Conservation (phyloP, 2,113 vertebrate genomes). For the Tupaia chinensis region DNA sequence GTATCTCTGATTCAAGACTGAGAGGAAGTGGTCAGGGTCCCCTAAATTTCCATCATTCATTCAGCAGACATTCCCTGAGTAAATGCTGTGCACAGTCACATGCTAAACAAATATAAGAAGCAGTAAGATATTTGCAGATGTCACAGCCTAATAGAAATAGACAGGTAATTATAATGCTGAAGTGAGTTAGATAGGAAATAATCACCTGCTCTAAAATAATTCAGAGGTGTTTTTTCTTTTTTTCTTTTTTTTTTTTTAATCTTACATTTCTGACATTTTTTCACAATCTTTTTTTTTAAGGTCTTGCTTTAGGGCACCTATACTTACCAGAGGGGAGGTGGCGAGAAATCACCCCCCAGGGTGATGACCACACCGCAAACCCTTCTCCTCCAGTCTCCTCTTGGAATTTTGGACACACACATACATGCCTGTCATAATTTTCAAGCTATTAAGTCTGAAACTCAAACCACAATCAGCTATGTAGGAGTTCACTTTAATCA, state of each 20-base stretch:
- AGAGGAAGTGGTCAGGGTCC: neutral
- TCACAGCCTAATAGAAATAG: neutral
- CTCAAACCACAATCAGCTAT: too few species aligned
- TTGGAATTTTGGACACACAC: too few species aligned
- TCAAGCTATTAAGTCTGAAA: too few species aligned
- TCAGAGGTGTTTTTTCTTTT: neutral
- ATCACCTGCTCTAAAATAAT: neutral
- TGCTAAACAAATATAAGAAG: neutral
- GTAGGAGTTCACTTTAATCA: too few species aligned
- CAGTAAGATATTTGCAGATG: rapidly evolving
- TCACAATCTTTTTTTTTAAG: neutral
- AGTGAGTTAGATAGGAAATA: neutral
- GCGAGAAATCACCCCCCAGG: too few species aligned
- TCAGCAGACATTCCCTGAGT: neutral
- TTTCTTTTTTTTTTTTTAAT: neutral
- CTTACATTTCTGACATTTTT: neutral
- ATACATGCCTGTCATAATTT: too few species aligned
- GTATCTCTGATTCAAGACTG: neutral
- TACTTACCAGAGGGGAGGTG: too few species aligned
- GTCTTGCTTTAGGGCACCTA: too few species aligned
- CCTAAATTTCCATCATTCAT: neutral
- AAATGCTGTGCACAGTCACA: too few species aligned
- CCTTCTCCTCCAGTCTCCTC: too few species aligned
- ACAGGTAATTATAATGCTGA: neutral
- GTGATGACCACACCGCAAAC: too few species aligned